These are phyloP conservation scores for Epirrita christyi DNA, from an alignment of 2,888 invertebrate species.

Conservation along the genomic window DNA sequence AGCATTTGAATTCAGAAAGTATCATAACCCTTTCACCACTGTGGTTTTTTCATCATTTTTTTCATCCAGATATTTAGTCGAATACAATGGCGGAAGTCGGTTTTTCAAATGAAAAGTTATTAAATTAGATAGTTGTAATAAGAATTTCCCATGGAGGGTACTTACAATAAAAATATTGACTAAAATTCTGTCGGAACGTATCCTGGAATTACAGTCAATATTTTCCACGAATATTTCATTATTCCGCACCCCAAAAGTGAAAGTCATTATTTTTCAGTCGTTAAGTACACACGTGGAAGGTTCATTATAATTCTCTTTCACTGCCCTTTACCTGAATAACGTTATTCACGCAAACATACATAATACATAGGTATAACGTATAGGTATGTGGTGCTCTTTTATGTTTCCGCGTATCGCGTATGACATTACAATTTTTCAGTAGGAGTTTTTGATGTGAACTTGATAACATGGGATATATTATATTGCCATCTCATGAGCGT, in stretches of 20 bases:
- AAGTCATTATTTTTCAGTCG: slow-evolving; percentile 22
- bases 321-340: slow-evolving; percentile 19
- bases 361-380: not conserved
- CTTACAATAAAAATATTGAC: too few species aligned
- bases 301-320: slow-evolving; percentile 27
- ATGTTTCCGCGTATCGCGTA: not conserved
- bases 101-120: too few species aligned
- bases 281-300: slow-evolving; percentile 9
- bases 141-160: too few species aligned
- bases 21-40: too few species aligned
- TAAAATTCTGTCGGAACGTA: too few species aligned
- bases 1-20: too few species aligned
- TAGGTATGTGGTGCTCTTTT: not conserved
- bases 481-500: too few species aligned
- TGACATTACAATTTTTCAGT: not conserved
- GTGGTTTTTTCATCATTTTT: too few species aligned
- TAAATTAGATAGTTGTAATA: too few species aligned
- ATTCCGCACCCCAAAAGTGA: slow-evolving; percentile 2
- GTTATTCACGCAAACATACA: slow-evolving; percentile 7
- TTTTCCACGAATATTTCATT: not conserved
- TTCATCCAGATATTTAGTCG: too few species aligned
- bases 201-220: not conserved
- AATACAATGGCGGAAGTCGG: too few species aligned
- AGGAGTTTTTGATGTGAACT: not conserved
- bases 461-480: too few species aligned